A percentile compares a stretch with the other conserved stretches of the same genome.
These are phyloP conservation scores for Drosophila limbata DNA, from an alignment of 2,888 invertebrate genomes.

Conservation along the genomic window DNA sequence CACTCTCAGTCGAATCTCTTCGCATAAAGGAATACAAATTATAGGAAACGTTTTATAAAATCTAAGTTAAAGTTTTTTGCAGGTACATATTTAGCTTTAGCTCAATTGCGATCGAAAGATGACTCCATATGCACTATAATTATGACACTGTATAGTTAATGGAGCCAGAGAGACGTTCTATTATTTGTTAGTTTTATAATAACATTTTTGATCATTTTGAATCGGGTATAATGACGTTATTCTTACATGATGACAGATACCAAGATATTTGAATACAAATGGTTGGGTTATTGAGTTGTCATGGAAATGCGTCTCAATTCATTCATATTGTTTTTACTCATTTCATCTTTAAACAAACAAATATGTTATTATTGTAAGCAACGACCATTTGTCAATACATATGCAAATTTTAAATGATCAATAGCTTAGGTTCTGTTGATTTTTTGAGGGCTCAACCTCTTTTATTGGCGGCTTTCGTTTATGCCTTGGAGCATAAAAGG, in stretches of 20 bases:
- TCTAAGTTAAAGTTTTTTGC: neutral
- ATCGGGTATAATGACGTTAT: neutral
- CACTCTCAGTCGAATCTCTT: neutral
- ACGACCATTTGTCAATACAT: constrained; percentile 12
- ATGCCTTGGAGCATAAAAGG: constrained; percentile 1
- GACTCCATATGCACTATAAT: no score
- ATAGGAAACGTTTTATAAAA: neutral
- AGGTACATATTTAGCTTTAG: neutral
- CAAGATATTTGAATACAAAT: constrained; percentile 1
- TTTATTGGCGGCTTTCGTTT: constrained; percentile 19
- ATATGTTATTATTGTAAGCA: constrained; percentile 5
- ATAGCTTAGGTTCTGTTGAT: constrained; percentile 5
- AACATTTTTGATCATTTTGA: neutral
- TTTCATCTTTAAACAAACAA: constrained; percentile 1
- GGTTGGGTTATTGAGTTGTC: neutral
- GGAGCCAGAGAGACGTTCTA: neutral
- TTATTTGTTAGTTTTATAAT: neutral
- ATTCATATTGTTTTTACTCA: constrained; percentile 24
- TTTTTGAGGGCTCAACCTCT: constrained; percentile 11
- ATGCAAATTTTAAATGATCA: constrained; percentile 20
- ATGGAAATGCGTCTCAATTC: constrained; percentile 1
- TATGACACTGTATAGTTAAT: no score
- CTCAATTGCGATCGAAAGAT: neutral
- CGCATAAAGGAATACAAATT: neutral
- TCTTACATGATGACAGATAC: neutral